Base-by-base conservation (phyloP, 2,113 vertebrate species). In the Glaucomys volans region DNA sequence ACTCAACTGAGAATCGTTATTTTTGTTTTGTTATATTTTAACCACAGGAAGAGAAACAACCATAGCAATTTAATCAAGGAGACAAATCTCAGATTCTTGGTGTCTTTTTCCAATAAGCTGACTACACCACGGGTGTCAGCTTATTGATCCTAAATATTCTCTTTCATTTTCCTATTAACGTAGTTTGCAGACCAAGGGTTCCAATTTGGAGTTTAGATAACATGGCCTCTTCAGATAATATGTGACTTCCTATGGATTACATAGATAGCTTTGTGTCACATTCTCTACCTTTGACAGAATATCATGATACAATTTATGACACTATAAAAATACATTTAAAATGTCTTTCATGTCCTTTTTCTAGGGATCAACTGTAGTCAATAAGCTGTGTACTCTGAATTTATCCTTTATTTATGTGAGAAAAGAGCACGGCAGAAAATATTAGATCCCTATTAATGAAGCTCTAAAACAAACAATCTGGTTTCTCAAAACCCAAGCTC, bases 21-120 rank as follows among this genome's bases (percentile, higher is more conserved):
- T 62, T n/a, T 32, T 52, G 28, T 52, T 64, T 79, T 66, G 44
- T 47, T 47, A 47, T 6, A 12, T 92, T 71, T 77, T n/a, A 79
- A 37, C 9, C 16, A 54, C 75, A 89, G 82, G 35, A 24, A 88
- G 54, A 57, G 54, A 62, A n/a, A 59, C 76, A 66, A 72, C 62
- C 62, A 64, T 64, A 66, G 62, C 62, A 94, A 81, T 72, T 80
- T 91, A 69, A 84, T 42, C 3, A 4, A 81, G 66, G 72, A 92
- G 24, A 74, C 12, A 94, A 87, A 32, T 62, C 69, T 75, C 30
- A 62, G 40, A 50, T 94, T 96, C 91, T 86, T 32, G 28, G 57
- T 64, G 5, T 75, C 10, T 1, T 44, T 96, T 82, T 86, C 47
- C 85, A 75, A 66, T 50, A 52, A 52, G 12, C 44, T 67, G 35